These are phyloP conservation scores for Melanaphis sacchari DNA, from an alignment of 1,140 invertebrate species.

Conservation along the genomic window DNA sequence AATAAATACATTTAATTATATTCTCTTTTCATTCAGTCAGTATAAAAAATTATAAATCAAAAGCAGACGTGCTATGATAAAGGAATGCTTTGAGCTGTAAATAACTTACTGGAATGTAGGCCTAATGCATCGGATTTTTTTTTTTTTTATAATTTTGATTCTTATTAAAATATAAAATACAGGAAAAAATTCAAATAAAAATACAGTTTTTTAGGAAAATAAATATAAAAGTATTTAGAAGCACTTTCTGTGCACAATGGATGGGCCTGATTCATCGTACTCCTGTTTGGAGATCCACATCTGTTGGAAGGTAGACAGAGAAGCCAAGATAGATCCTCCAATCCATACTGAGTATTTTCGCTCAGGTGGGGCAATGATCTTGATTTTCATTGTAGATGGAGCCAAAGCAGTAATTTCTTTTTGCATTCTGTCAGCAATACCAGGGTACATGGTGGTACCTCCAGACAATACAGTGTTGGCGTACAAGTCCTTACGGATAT, in stretches of 20 bases:
- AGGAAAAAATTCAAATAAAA: slow-evolving; percentile 54
- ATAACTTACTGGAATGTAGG: slow-evolving; percentile 56
- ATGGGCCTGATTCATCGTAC: slow-evolving; percentile 93
- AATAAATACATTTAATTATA: slow-evolving; percentile 57
- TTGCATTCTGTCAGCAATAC: slow-evolving; percentile 81
- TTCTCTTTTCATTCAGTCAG: slow-evolving; percentile 56
- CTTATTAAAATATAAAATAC: slow-evolving; percentile 53
- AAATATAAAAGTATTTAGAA: slow-evolving; percentile 73
- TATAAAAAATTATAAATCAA: slow-evolving; percentile 58
- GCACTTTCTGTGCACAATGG: slow-evolving; percentile 95
- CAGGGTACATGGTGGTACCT: slow-evolving; percentile 97
- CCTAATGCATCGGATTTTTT: slow-evolving; percentile 52
- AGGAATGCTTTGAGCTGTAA: slow-evolving; percentile 58
- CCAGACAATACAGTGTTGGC: slow-evolving; percentile 95
- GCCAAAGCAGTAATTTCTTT: slow-evolving; percentile 80
- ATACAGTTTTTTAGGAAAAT: slow-evolving; percentile 55
- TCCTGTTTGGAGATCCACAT: slow-evolving; percentile 97
- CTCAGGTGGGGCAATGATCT: slow-evolving; percentile 85
- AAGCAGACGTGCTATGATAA: slow-evolving; percentile 51
- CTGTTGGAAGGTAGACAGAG: slow-evolving; percentile 88
- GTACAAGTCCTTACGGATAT: slow-evolving; percentile 93
- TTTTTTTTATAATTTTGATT: slow-evolving; percentile 57
- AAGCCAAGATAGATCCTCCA: slow-evolving; percentile 85
- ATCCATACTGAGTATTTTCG: slow-evolving; percentile 88
- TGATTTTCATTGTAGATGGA: slow-evolving; percentile 79